A percentile compares a stretch with the other conserved stretches of the same genome.
phyloP scores from a whole-genome alignment of 2,888 invertebrate species.

The Leptopilina myrica region DNA sequence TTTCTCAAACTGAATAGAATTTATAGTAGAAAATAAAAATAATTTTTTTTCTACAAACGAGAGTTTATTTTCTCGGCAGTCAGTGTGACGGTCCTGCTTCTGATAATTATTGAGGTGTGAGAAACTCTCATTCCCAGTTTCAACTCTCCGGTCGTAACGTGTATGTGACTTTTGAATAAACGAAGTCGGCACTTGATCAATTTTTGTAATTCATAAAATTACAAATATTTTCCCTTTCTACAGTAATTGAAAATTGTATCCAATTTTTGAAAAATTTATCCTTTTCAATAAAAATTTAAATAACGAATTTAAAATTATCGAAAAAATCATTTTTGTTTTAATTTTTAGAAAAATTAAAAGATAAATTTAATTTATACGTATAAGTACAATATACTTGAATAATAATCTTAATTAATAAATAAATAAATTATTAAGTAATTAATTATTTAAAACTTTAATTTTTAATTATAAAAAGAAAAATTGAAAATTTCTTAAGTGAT shows the following conservation, averaged over 20 bases:
- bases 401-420: too few relatives aligned
- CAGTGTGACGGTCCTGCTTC: slow-evolving; percentile 19
- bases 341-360: too few relatives aligned
- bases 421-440: too few relatives aligned
- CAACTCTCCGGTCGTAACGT: neutral
- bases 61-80: neutral
- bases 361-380: too few relatives aligned
- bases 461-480: neutral
- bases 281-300: too few relatives aligned
- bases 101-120: slow-evolving; percentile 13
- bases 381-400: too few relatives aligned
- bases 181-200: neutral
- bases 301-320: too few relatives aligned
- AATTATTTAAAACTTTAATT: too few relatives aligned
- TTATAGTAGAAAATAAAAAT: too few relatives aligned
- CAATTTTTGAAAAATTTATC: neutral
- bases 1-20: too few relatives aligned
- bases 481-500: neutral
- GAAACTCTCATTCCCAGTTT: slow-evolving; percentile 19
- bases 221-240: neutral
- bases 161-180: slow-evolving; percentile 3
- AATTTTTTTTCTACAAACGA: too few relatives aligned
- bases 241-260: neutral
- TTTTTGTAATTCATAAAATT: neutral
- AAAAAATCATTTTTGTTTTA: too few relatives aligned